A percentile compares a stretch with the other conserved stretches of the same genome.
Evolutionary conservation across 1,140 invertebrate species (phyloP).

Genomic region (Diabrotica undecimpunctata): DNA sequence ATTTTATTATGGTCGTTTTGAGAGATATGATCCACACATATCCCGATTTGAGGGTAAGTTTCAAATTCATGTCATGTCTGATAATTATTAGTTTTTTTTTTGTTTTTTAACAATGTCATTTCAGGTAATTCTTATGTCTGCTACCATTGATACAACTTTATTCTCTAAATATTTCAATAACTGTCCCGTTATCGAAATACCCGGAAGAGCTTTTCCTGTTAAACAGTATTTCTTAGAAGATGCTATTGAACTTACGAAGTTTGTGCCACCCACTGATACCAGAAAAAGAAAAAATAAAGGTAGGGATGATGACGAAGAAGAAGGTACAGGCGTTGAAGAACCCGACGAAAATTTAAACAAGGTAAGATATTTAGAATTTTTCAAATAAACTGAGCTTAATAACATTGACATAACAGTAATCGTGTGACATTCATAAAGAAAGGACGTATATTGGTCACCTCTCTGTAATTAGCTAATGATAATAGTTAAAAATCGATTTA

Average conservation of each 20-base stretch:
- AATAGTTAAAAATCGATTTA: too few species aligned
- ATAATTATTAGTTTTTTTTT: too few species aligned
- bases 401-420: too few species aligned
- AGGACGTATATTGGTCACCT: too few species aligned
- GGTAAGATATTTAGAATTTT: too few species aligned
- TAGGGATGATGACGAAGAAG: slow-evolving; percentile 54
- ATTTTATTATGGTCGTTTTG: slow-evolving; percentile 92
- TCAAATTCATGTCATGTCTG: too few species aligned
- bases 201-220: slow-evolving; percentile 77
- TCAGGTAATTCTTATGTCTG: slow-evolving; percentile 92
- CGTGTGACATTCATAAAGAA: too few species aligned
- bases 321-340: slow-evolving; percentile 55
- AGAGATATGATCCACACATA: slow-evolving; percentile 89
- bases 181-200: slow-evolving; percentile 78
- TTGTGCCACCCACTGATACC: slow-evolving; percentile 68
- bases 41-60: slow-evolving; percentile 68
- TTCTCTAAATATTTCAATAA: slow-evolving; percentile 90
- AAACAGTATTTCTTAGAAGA: slow-evolving; percentile 89
- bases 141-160: slow-evolving; percentile 88
- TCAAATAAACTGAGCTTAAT: too few species aligned
- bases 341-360: slow-evolving; percentile 80
- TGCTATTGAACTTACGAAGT: slow-evolving; percentile 76
- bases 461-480: too few species aligned
- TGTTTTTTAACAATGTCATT: not conserved
- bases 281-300: slow-evolving; percentile 61